These are phyloP conservation scores for Sternotherus odoratus DNA, from an alignment of 2,797 vertebrate genomes.

Conservation along the genomic window DNA sequence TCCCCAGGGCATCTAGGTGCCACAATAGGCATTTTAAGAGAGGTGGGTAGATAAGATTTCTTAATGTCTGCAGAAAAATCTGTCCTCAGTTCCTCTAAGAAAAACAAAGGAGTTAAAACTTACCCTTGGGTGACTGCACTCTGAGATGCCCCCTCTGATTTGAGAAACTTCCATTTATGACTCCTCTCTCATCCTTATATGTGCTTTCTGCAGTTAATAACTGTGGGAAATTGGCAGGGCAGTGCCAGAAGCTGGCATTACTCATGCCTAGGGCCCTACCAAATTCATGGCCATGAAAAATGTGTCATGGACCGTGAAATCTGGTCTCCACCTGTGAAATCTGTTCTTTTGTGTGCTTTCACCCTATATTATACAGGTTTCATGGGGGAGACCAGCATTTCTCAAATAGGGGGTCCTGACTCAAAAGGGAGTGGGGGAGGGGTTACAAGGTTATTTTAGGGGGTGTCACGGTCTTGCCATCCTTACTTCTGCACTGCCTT, in stretches of 20 bases:
- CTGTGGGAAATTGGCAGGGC: background rate
- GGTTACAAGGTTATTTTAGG: no score
- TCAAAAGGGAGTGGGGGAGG: no score
- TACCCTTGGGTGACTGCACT: background rate
- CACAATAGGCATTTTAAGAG: background rate
- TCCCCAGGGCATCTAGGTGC: background rate
- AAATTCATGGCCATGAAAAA: no score
- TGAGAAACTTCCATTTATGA: background rate
- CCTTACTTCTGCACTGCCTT: no score
- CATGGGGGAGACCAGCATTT: no score
- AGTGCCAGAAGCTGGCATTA: background rate
- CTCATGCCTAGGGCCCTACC: background rate
- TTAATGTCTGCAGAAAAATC: background rate
- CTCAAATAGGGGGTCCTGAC: no score
- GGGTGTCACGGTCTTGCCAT: no score
- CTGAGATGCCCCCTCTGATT: background rate
- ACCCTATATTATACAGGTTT: no score
- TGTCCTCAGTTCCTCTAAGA: background rate
- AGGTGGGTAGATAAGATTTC: background rate
- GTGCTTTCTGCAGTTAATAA: background rate
- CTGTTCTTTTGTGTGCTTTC: no score
- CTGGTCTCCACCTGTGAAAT: no score
- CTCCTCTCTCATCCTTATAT: background rate
- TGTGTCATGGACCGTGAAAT: no score
- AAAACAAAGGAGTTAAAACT: background rate